Percentiles rank a stretch among this genome's conserved stretches.
These are phyloP conservation scores for Archegozetes longisetosus DNA, from an alignment of 1,140 invertebrate species.

Conservation along the genomic window DNA sequence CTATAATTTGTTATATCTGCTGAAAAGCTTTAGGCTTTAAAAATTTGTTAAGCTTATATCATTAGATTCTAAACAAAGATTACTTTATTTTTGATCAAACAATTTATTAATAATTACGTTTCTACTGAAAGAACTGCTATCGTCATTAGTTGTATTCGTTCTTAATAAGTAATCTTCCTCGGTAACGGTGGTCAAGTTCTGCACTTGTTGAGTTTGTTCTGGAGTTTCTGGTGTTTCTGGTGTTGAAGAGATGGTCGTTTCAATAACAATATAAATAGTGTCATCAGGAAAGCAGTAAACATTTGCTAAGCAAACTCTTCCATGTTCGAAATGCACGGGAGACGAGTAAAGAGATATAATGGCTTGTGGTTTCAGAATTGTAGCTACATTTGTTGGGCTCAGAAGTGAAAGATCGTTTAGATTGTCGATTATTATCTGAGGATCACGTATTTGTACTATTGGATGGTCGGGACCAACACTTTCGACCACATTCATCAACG, in stretches of 20 bases:
- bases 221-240: neutral
- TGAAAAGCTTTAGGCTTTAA: too few relatives aligned
- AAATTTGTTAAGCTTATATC: too few relatives aligned
- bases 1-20: too few relatives aligned
- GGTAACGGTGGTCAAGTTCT: neutral
- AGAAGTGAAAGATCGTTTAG: conserved; percentile 4
- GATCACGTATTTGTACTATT: conserved; percentile 20
- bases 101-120: neutral
- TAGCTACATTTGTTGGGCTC: neutral
- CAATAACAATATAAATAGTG: conserved; percentile 8
- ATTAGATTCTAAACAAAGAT: too few relatives aligned
- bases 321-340: neutral
- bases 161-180: neutral
- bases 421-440: conserved; percentile 9
- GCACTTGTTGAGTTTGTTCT: neutral
- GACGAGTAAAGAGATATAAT: conserved; percentile 12
- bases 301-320: neutral
- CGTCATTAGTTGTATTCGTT: neutral
- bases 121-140: neutral
- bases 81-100: too few relatives aligned
- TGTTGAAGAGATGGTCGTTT: conserved; percentile 7
- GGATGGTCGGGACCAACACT: conserved; percentile 21
- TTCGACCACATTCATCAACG: conserved; percentile 21
- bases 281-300: conserved; percentile 10
- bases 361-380: conserved; percentile 13